These are phyloP conservation scores for Drosophila pallidifrons DNA, from an alignment of 1,140 invertebrate species.

Conservation along the genomic window DNA sequence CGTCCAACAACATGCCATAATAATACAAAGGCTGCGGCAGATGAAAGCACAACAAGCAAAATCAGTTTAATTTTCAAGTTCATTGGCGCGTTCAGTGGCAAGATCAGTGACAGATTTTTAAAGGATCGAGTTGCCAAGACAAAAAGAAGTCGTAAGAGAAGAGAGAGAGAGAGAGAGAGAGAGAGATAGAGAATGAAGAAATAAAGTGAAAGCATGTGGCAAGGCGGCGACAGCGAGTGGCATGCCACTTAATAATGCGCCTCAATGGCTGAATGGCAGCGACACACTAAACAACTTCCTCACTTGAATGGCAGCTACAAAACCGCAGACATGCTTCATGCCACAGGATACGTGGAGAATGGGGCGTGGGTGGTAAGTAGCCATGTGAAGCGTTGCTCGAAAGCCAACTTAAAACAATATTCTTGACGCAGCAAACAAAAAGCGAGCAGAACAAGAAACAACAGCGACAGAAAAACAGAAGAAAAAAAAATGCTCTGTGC, in stretches of 20 bases:
- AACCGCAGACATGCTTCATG: conserved; percentile 39
- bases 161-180: no score
- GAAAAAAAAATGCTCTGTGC: conserved; percentile 24
- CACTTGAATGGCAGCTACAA: conserved; percentile 58
- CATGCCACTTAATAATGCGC: conserved; percentile 53
- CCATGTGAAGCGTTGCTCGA: conserved; percentile 40
- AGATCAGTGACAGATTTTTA: conserved; percentile 22
- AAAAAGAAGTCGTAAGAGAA: no score
- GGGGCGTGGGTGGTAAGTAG: not conserved
- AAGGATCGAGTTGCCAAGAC: conserved; percentile 11
- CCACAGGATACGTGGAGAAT: not conserved
- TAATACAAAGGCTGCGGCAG: not conserved
- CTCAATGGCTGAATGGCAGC: conserved; percentile 54
- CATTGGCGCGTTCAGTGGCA: conserved; percentile 39
- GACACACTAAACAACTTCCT: conserved; percentile 58
- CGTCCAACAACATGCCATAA: not conserved
- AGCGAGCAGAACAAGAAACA: not conserved
- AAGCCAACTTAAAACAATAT: conserved; percentile 62
- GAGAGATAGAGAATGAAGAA: no score
- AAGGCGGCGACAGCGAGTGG: conserved; percentile 6
- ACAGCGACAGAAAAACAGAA: conserved; percentile 35
- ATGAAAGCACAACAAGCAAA: conserved; percentile 28
- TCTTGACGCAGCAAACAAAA: conserved; percentile 38
- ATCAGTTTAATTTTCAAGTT: conserved; percentile 58
- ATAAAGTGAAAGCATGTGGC: not conserved